Evolutionary conservation across 2,888 invertebrate genomes (phyloP).

Genomic region (Ochlodes sylvanus): DNA sequence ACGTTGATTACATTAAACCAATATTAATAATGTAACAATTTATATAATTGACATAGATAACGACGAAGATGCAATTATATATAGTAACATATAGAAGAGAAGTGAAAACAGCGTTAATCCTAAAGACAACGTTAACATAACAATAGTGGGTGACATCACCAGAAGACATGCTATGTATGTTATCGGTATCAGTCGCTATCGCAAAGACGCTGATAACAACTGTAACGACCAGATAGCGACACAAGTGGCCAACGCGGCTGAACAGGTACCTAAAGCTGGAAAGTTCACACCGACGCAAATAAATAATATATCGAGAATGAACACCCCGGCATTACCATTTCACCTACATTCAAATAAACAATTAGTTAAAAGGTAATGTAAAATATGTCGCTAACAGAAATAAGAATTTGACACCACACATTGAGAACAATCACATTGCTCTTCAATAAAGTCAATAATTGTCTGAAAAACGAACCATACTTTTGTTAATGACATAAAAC

Average conservation of each 20-base stretch:
- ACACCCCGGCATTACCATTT: not conserved
- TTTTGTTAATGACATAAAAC: too few relatives aligned
- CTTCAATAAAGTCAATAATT: too few relatives aligned
- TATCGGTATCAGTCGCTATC: constrained; percentile 48
- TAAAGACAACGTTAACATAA: constrained; percentile 26
- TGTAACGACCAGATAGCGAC: constrained; percentile 46
- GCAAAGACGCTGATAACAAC: constrained; percentile 48
- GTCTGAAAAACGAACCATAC: too few relatives aligned
- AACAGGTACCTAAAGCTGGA: constrained; percentile 19
- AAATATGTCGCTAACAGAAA: too few relatives aligned
- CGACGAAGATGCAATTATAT: not conserved
- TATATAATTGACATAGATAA: not conserved
- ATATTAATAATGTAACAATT: too few relatives aligned
- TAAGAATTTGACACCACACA: too few relatives aligned
- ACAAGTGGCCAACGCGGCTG: constrained; percentile 44
- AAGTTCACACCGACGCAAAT: constrained; percentile 5
- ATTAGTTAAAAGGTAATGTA: too few relatives aligned
- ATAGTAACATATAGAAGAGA: not conserved
- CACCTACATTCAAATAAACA: too few relatives aligned
- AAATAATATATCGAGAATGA: not conserved
- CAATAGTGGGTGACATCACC: constrained; percentile 45
- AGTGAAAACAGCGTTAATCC: constrained; percentile 24
- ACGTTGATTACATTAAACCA: too few relatives aligned
- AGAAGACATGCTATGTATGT: constrained; percentile 39
- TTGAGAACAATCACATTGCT: too few relatives aligned